Conservation (phyloP, 2,888 invertebrate genomes). For the Dermolepida albohirtum region DNA sequence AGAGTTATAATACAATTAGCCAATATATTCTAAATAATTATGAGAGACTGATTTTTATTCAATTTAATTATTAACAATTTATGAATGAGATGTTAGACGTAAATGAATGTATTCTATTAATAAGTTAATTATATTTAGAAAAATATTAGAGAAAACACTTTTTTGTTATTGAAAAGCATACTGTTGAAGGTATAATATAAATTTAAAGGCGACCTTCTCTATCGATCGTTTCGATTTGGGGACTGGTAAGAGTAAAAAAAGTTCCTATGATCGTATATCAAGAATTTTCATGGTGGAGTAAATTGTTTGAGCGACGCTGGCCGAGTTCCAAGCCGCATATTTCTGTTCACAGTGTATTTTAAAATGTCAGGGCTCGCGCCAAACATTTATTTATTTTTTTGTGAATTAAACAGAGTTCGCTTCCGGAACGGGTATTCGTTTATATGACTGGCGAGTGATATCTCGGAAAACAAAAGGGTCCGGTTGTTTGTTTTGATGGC, state of each 20-base stretch:
- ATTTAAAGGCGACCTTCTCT: slow-evolving; percentile 7
- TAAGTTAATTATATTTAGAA: too few relatives aligned
- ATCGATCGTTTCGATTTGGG: slow-evolving; percentile 4
- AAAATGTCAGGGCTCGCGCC: slow-evolving; percentile 57
- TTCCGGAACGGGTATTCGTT: slow-evolving; percentile 52
- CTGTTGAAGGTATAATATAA: neutral
- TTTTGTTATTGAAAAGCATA: too few relatives aligned
- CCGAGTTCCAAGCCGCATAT: slow-evolving; percentile 54
- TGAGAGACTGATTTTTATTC: too few relatives aligned
- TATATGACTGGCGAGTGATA: slow-evolving; percentile 54
- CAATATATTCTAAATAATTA: too few relatives aligned
- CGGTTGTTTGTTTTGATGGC: slow-evolving; percentile 46
- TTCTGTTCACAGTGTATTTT: slow-evolving; percentile 60
- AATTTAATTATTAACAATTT: too few relatives aligned
- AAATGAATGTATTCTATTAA: too few relatives aligned
- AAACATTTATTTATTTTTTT: slow-evolving; percentile 59
- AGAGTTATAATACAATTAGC: too few relatives aligned
- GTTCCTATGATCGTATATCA: slow-evolving; percentile 23
- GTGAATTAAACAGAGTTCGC: slow-evolving; percentile 58
- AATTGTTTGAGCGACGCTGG: slow-evolving; percentile 40
- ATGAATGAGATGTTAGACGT: too few relatives aligned
- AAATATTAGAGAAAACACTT: too few relatives aligned
- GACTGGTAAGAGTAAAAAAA: slow-evolving; percentile 9
- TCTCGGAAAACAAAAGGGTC: slow-evolving; percentile 54
- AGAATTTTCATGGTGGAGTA: slow-evolving; percentile 31